Base-by-base conservation (phyloP, 2,888 invertebrate genomes). In the Herminia tarsipennalis region DNA sequence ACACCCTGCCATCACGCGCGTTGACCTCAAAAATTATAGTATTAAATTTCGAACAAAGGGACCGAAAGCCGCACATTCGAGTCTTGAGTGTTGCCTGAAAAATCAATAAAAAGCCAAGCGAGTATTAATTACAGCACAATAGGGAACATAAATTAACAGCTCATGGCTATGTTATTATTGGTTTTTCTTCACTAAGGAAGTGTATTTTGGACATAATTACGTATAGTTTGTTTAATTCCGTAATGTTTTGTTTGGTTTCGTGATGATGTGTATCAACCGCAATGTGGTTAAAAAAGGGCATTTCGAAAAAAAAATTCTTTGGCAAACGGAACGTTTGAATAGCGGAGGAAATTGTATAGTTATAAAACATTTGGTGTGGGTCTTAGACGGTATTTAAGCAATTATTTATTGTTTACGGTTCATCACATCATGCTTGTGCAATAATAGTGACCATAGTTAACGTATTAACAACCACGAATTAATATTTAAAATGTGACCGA, bases 321-420 rank as follows among this genome's bases (percentile, higher is more conserved):
- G 35, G 41, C 53, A 48, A 66, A 68, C 49, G 34, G 44, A 38
- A 49, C 28, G 29, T 36, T 34, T 32, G 37, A 65, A 67, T 48
- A 49, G 53, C 48, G 35, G 45, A 51, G 42, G 42, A 55, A 57
- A 57, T 67, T 48, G 42, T 32, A 27, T 58, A 58, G 61, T 58
- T 58, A 57, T 64, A 65, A 68, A 65, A 68, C 49, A 40, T 66
- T 64, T 66, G 63, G 55, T 69, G 61, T 64, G 56, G 64, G 50
- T 56, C 54, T 69, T 57, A 54, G 58, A 57, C 50, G 56, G 67
- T 66, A 56, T 67, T 61, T 66, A 67, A 61, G 60, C 70, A 75
- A 78, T 83, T 78, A 82, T 78, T 73, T 76, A 83, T 87, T 82
- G 77, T 85, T 67, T 76, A 87, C 80, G 86, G 79, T 80, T 83